phyloP scores from a whole-genome alignment of 2,797 vertebrate species.

The Urophycis tenuis region DNA sequence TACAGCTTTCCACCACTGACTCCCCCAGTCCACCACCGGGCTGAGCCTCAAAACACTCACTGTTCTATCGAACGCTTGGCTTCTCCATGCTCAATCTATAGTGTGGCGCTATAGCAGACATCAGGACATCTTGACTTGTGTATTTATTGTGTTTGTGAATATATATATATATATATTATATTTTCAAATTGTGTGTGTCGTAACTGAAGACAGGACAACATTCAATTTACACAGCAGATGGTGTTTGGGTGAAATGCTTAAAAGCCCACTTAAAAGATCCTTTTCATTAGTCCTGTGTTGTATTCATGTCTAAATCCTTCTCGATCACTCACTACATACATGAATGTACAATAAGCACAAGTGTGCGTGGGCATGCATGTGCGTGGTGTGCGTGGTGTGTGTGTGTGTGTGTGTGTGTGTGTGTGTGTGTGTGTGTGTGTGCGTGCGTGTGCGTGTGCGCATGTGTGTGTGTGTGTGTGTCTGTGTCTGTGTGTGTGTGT shows the following conservation, averaged over 20 bases:
- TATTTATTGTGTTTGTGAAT: not conserved
- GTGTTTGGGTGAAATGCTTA: slow-evolving; percentile 22
- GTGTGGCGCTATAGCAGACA: too few species aligned
- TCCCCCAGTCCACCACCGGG: too few species aligned
- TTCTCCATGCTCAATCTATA: too few species aligned
- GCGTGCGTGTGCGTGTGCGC: not conserved
- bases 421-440: slow-evolving; percentile 4
- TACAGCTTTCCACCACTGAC: too few species aligned
- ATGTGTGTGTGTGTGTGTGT: not conserved
- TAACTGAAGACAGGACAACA: not conserved
- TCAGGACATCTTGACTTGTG: too few species aligned
- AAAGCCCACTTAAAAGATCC: slow-evolving; percentile 47
- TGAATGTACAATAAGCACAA: slow-evolving; percentile 1
- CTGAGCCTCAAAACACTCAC: not conserved
- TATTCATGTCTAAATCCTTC: slow-evolving; percentile 7
- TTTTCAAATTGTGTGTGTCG: not conserved
- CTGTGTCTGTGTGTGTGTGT: slow-evolving; percentile 4
- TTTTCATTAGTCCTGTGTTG: slow-evolving; percentile 8
- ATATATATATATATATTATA: not conserved
- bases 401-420: not conserved
- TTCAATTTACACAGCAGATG: not conserved
- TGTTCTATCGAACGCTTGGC: not conserved
- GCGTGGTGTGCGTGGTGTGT: slow-evolving; percentile 4
- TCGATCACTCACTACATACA: not conserved
- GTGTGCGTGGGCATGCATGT: not conserved